Conservation (phyloP, 2,888 invertebrate species). For the Sialis fuliginosa region DNA sequence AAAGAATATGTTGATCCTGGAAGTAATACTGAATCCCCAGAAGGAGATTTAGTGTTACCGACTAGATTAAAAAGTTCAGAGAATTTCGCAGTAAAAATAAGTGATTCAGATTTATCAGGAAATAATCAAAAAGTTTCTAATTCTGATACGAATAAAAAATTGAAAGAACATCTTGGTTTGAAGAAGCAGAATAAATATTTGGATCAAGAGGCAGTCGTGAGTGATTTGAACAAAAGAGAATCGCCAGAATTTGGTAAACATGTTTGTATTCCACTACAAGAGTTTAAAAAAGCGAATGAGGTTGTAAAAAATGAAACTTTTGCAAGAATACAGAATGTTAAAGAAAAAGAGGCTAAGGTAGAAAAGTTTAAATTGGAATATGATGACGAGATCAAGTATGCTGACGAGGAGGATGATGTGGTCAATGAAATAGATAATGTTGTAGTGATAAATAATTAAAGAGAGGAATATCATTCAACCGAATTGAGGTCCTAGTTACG, state of each 20-base stretch:
- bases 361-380: constrained; percentile 34
- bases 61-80: too few relatives aligned
- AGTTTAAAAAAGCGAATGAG: constrained; percentile 1
- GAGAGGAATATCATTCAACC: too few relatives aligned
- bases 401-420: constrained; percentile 41
- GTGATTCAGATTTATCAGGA: neutral
- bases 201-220: constrained; percentile 33
- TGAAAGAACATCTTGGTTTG: constrained; percentile 30
- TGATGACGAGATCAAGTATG: constrained; percentile 45
- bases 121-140: neutral
- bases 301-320: neutral
- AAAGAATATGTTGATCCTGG: constrained; percentile 34
- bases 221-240: constrained; percentile 12
- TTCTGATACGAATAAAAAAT: constrained; percentile 14
- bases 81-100: too few relatives aligned
- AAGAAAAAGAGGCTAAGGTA: constrained; percentile 46
- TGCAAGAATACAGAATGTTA: neutral
- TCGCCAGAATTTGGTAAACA: neutral
- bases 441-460: too few relatives aligned
- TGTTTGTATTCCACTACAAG: neutral
- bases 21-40: constrained; percentile 49
- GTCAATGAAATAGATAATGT: constrained; percentile 3
- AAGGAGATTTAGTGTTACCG: constrained; percentile 32
- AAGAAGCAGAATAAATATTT: constrained; percentile 51
- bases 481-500: too few relatives aligned